Evolutionary conservation across 2,113 vertebrate genomes (phyloP).

Genomic region (Petroica traversi): DNA sequence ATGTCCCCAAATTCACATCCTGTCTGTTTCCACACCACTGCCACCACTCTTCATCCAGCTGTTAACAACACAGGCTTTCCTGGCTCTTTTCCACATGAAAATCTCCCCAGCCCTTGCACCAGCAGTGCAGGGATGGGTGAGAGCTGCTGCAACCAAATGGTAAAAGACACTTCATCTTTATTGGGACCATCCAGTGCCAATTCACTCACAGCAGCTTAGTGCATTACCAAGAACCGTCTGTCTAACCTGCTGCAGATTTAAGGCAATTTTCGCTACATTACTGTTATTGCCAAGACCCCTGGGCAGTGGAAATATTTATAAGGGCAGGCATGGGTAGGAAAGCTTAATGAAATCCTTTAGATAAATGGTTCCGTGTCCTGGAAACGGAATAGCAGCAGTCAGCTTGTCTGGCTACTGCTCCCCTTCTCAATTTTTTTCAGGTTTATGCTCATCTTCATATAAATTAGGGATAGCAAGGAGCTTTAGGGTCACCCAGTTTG

Average conservation of each 20-base stretch:
- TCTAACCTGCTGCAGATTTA: conserved; percentile 42
- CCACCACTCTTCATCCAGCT: not conserved
- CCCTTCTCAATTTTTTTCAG: not conserved
- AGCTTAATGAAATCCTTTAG: conserved; percentile 32
- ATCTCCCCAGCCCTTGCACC: not conserved
- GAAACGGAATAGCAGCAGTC: not conserved
- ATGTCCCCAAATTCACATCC: not conserved
- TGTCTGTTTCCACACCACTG: not conserved
- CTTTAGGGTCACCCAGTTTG: not conserved
- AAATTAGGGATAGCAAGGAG: not conserved
- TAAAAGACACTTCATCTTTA: not conserved
- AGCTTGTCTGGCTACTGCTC: not conserved
- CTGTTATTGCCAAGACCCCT: conserved; percentile 21
- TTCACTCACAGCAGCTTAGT: not conserved
- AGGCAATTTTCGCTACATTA: conserved; percentile 53
- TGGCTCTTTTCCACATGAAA: accelerated
- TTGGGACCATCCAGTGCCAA: not conserved
- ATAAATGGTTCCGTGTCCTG: conserved; percentile 25
- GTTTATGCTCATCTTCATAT: not conserved
- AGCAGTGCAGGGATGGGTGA: not conserved
- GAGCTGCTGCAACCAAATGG: not conserved
- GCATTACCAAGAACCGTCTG: not conserved
- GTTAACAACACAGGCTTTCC: not conserved
- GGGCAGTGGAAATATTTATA: conserved; percentile 55
- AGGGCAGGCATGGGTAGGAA: not conserved